Evolutionary conservation across 2,797 vertebrate species (phyloP), one percentile per base, ranked within the genome.

Genomic region (Poecilia velifera): DNA sequence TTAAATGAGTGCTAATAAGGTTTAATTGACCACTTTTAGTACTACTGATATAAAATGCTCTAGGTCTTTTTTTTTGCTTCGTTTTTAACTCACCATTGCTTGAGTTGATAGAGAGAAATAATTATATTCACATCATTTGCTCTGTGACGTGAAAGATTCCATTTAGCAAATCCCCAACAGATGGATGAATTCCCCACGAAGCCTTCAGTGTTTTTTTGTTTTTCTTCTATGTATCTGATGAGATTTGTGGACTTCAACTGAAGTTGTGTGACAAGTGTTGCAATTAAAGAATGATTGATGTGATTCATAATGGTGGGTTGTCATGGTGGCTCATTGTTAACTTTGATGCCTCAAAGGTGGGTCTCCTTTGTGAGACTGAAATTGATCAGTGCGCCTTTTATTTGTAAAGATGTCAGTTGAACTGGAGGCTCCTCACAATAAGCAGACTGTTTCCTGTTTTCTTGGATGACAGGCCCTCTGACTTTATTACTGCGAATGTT

Each of bases 361-460:
- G 41, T 53, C 62, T 73, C 45, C 73, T 80, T 78, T 80, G 73
- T 82, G 73, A 64, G 66, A 59, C 14, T 22, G 18, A 66, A 77
- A 81, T 74, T 2, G 46, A 80, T 82, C 51, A 31, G 41, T 76
- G 47, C 47, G 31, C n/a, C 25, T 25, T 31, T 39, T 73, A 72
- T 77, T 81, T 85, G 76, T 87, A 79, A 68, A 72, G 59, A 80
- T 78, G 76, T 73, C 77, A 74, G 75, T 59, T 76, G 49, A 81
- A 75, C 45, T 28, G 22, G n/a, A 18, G 34, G 43, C 47, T n/a
- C 62, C 62, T 68, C 41, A 70, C 64, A 74, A 72, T 5, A 41
- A 51, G 49, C 39, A 72, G 73, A 75, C 70, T 62, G 8, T 43
- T 22, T 36, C 47, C 9, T 28, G 47, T 45, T 68, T 77, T 79